Evolutionary conservation across 2,888 invertebrate genomes (phyloP), one percentile per base, ranked within the genome.

Genomic region (Lumbricus terrestris): DNA sequence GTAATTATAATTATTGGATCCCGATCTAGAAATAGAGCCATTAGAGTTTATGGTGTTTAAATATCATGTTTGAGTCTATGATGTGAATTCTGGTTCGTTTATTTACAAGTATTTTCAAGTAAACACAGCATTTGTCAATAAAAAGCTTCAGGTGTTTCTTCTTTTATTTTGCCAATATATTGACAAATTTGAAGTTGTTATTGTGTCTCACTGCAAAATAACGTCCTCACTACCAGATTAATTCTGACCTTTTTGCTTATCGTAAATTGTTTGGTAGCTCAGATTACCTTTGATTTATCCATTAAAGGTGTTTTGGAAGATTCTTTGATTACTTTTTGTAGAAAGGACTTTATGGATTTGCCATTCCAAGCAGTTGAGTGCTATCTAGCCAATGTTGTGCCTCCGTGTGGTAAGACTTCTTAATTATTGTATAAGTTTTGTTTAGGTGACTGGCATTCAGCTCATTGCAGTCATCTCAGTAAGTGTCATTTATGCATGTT

Each of bases 341-440:
- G 98, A 93, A 97, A 97, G 90, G 98, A 99, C 95, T 98, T 98
- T 95, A 97, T 98, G 96, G 96, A 97, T 91, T 96, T 99, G 95
- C 99, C 99, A 90, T 99, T 99, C 96, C 99, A 99, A 96, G 98
- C 99, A 91, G 97, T 97, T 89, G 99, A 99, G 96, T 98, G 98
- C 94, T 96, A 97, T 94, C 96, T 99, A 94, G 98, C 94, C 8
- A 94, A 94, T 90, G 92, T 95, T 16, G 93, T 94, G 88, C 94
- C 94, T 35, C 91, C 94, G 82, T 93, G 93, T 91, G 93, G 95
- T 94, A 69, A 69, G 69, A 69, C n/a, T 69, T 69, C 69, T 11
- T 69, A 69, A 69, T n/a, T 47, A 47, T 16, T 13, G n/a, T n/a
- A n/a, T n/a, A n/a, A 47, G 47, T 47, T 20, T 69, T n/a, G 5